A percentile compares a stretch with the other conserved stretches of the same genome.
Evolutionary conservation across 2,888 invertebrate genomes (phyloP).

Genomic region (Apamea crenata): DNA sequence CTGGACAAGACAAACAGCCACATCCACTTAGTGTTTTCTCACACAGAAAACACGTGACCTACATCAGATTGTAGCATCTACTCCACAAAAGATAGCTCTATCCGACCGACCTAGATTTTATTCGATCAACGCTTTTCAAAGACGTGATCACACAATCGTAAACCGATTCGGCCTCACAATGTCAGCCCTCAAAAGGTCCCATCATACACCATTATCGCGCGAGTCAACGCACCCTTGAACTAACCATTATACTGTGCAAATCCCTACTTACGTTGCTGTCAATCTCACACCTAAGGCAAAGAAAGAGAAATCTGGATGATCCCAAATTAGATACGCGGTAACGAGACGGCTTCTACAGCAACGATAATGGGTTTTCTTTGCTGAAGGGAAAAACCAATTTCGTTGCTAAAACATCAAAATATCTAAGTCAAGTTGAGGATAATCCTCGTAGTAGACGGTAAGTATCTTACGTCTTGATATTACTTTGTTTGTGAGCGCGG

Average conservation of each 20-base stretch:
- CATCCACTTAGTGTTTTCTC: constrained; percentile 53
- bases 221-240: constrained; percentile 69
- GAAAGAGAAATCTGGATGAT: constrained; percentile 82
- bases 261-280: constrained; percentile 78
- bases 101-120: constrained; percentile 57
- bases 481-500: constrained; percentile 74
- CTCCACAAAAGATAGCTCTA: constrained; percentile 47
- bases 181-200: constrained; percentile 61
- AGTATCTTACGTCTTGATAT: constrained; percentile 80
- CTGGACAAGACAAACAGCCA: constrained; percentile 52
- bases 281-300: constrained; percentile 79
- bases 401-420: constrained; percentile 84
- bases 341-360: constrained; percentile 78
- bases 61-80: constrained; percentile 53
- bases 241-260: constrained; percentile 76
- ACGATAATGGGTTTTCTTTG: constrained; percentile 84
- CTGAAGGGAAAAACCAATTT: constrained; percentile 85
- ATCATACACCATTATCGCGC: constrained; percentile 67
- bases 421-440: constrained; percentile 84
- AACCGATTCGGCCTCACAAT: constrained; percentile 66
- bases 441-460: constrained; percentile 79
- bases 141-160: constrained; percentile 54
- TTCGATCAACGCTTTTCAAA: constrained; percentile 56
- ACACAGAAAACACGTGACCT: constrained; percentile 52
- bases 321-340: constrained; percentile 85